Evolutionary conservation across 2,797 vertebrate genomes (phyloP).

Genomic region (Botia almorhae): DNA sequence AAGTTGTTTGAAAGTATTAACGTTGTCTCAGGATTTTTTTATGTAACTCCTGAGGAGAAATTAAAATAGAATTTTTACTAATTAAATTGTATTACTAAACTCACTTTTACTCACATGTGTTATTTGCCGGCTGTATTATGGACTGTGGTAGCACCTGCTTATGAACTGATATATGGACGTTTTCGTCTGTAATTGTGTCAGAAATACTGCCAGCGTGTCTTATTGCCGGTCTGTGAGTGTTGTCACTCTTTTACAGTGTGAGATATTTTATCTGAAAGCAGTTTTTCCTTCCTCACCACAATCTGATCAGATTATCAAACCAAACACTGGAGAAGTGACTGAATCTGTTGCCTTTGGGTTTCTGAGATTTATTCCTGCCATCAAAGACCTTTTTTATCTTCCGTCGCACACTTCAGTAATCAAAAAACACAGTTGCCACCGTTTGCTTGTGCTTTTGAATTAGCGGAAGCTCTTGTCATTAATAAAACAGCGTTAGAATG

Average conservation of each 20-base stretch:
- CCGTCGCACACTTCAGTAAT: slow-evolving; percentile 52
- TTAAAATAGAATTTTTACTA: no score
- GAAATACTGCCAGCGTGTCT: neutral
- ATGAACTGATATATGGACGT: neutral
- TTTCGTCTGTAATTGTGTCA: neutral
- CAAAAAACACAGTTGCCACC: slow-evolving; percentile 57
- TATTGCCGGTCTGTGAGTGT: neutral
- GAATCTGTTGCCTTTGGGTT: slow-evolving; percentile 5
- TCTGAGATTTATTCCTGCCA: slow-evolving; percentile 50
- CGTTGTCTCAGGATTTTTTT: no score
- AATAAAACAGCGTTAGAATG: slow-evolving; percentile 62
- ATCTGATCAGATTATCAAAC: slow-evolving; percentile 32
- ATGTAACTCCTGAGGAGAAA: neutral
- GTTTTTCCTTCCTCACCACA: neutral
- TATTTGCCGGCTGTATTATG: neutral
- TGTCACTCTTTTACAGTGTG: neutral
- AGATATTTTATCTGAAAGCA: neutral
- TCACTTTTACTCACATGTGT: neutral
- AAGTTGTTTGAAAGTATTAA: no score
- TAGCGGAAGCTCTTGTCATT: slow-evolving; percentile 53
- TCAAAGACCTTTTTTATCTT: slow-evolving; percentile 60
- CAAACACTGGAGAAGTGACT: slow-evolving; percentile 1
- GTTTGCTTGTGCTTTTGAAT: slow-evolving; percentile 57
- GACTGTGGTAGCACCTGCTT: neutral
- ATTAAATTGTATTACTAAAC: neutral